A percentile compares a stretch with the other conserved stretches of the same genome.
Evolutionary conservation across 2,888 invertebrate species (phyloP).

Genomic region (Camptogramma bilineatum): DNA sequence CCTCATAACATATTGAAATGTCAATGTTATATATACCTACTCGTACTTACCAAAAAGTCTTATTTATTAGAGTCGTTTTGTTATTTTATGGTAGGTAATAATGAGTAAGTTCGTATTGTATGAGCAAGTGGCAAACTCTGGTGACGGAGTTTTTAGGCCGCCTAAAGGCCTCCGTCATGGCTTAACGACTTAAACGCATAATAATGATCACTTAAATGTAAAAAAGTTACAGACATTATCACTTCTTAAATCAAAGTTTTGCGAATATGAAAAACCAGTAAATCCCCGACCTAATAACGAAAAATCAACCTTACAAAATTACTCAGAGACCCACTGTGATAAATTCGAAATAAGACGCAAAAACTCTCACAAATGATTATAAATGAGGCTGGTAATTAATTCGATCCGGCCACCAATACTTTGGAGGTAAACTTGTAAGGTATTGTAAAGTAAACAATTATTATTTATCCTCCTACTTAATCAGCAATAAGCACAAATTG

Average conservation of each 20-base stretch:
- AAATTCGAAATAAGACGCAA: constrained; percentile 4
- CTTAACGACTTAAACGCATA: too few species aligned
- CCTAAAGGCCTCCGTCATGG: too few species aligned
- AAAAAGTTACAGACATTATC: too few species aligned
- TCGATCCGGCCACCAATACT: constrained; percentile 26
- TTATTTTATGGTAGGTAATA: too few species aligned
- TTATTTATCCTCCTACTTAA: constrained; percentile 40
- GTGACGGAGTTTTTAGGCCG: too few species aligned
- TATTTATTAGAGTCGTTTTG: too few species aligned
- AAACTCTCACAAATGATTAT: constrained; percentile 8
- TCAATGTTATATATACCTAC: too few species aligned
- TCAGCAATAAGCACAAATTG: constrained; percentile 41
- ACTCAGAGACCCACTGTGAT: constrained; percentile 1
- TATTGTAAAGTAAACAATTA: constrained; percentile 41
- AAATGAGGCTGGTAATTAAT: constrained; percentile 16
- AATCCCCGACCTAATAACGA: background rate
- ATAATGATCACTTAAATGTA: too few species aligned
- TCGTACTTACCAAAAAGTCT: too few species aligned
- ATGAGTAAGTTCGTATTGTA: too few species aligned
- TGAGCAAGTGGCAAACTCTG: too few species aligned
- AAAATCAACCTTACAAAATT: background rate
- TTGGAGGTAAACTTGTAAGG: constrained; percentile 34
- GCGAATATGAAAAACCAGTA: background rate
- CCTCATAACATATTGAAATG: too few species aligned
- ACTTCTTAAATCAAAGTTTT: background rate